Percentiles rank a stretch among this genome's conserved stretches.
phyloP scores from a whole-genome alignment of 2,113 vertebrate genomes.

The Riparia riparia region DNA sequence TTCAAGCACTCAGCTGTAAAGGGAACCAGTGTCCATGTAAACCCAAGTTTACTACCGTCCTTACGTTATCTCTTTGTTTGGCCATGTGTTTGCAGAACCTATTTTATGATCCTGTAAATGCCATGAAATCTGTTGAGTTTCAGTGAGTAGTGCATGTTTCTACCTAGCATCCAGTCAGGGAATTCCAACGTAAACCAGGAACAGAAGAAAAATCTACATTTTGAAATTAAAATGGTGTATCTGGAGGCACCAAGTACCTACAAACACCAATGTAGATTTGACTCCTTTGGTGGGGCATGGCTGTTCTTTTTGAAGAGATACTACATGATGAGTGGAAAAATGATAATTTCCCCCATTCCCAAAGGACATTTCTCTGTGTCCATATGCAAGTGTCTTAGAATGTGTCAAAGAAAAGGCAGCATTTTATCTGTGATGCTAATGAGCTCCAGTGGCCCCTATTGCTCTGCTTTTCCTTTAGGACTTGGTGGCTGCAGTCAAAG shows the following conservation, averaged over 20 bases:
- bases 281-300: background rate
- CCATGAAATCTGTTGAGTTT: constrained; percentile 18
- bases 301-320: background rate
- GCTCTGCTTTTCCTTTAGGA: background rate
- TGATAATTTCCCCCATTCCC: background rate
- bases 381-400: background rate
- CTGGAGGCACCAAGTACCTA: background rate
- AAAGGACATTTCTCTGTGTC: background rate
- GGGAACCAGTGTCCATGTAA: background rate
- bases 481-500: background rate
- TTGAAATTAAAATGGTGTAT: background rate
- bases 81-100: background rate
- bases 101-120: constrained; percentile 40
- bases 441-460: background rate
- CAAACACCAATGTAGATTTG: background rate
- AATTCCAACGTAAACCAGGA: background rate
- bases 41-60: background rate
- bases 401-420: background rate
- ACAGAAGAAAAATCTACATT: background rate
- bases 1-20: background rate
- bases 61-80: background rate
- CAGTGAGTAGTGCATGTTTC: background rate
- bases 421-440: background rate
- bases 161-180: background rate
- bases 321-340: background rate